phyloP scores from a whole-genome alignment of 2,888 invertebrate species.

The Choreutis nemorana region DNA sequence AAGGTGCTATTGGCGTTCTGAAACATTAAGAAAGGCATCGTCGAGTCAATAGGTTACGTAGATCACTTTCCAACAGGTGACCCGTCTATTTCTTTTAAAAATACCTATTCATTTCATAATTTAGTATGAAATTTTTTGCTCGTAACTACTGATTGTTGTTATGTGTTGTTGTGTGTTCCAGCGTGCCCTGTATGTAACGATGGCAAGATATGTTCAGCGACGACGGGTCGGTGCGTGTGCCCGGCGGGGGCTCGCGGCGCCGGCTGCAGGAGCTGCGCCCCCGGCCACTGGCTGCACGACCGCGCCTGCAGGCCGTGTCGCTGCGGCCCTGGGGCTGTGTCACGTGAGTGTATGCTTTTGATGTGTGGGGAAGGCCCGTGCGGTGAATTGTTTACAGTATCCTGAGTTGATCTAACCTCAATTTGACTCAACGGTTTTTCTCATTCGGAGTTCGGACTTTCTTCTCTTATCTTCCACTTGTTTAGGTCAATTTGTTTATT shows the following conservation, averaged over 20 bases:
- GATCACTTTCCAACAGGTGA: background rate
- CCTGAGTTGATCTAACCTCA: too few species aligned
- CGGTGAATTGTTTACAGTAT: too few species aligned
- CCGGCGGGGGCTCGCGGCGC: slow-evolving; percentile 86
- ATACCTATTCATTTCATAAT: too few species aligned
- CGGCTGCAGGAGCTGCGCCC: slow-evolving; percentile 80
- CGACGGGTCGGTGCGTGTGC: slow-evolving; percentile 92
- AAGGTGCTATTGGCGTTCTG: too few species aligned
- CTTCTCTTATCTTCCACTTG: too few species aligned
- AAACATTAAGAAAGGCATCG: too few species aligned
- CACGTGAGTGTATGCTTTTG: too few species aligned
- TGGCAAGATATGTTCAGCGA: slow-evolving; percentile 89
- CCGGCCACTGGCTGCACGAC: slow-evolving; percentile 82
- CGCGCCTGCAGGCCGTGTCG: slow-evolving; percentile 80
- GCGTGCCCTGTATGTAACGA: slow-evolving; percentile 81
- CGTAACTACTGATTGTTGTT: slow-evolving; percentile 10
- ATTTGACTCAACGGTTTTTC: too few species aligned
- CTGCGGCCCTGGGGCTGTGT: slow-evolving; percentile 65
- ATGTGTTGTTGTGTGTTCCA: slow-evolving; percentile 29
- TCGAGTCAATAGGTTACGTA: too few species aligned
- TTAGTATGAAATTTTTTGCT: slow-evolving; percentile 1
- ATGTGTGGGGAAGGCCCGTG: too few species aligned
- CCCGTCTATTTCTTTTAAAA: background rate
- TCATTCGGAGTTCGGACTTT: too few species aligned
- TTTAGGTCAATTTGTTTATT: too few species aligned